Evolutionary conservation across 2,888 invertebrate species (phyloP), one percentile per base, ranked within the genome.

Genomic region (Eupithecia inturbata): DNA sequence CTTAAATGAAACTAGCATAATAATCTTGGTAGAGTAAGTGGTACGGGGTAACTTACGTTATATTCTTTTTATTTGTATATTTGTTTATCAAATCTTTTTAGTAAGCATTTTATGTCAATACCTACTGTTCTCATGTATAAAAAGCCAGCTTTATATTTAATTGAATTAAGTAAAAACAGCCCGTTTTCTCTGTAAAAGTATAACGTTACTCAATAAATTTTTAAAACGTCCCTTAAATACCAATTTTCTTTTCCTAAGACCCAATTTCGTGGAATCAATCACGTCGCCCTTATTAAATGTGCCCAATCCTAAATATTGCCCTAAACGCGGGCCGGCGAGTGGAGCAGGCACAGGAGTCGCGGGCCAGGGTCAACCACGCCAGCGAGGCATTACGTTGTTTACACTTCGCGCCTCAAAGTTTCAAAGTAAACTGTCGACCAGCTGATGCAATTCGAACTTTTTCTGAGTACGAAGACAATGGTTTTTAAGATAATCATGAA

Each of bases 291-390:
- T 75, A 74, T 78, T 74, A 73, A 76, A 69, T 74, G 71, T 71
- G 39, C 36, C 39, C 66, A 39, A 22, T 66, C 66, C 66, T 6
- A 26, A 26, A 39, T 36, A 66, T 66, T 26, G 39, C 22, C 39
- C 6, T 6, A 64, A 36, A n/a, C n/a, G 14, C 64, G 36, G 49
- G 78, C 82, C 81, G 78, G 83, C 85, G 88, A 88, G 85, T 85
- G 88, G 87, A 87, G 85, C 85, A 28, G 67, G 74, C 62, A 78
- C 79, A 77, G 26, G 78, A 78, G 73, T 71, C 71, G 74, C 82
- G 80, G 80, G 84, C 82, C 82, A 80, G 84, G 82, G 82, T 78
- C 83, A 77, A 81, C 83, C 83, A 80, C 83, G 85, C 83, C 85
- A 53, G 22, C 49, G n/a, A 80, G 80, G 80, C 84, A 82, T 82